phyloP scores from a whole-genome alignment of 2,113 vertebrate species.

The Chunga burmeisteri region DNA sequence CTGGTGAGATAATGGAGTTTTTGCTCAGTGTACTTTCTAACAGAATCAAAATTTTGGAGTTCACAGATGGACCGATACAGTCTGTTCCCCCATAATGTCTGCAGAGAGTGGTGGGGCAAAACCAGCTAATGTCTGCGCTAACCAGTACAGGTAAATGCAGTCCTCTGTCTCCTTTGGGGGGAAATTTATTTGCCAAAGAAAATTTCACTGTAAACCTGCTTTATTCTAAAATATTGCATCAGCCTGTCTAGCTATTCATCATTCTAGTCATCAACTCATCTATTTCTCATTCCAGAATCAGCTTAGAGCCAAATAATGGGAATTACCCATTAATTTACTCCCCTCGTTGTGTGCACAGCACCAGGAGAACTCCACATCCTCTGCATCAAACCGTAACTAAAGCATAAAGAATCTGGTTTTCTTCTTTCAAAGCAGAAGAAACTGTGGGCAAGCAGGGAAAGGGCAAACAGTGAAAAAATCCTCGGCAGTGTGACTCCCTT shows the following conservation, averaged over 20 bases:
- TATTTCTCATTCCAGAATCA: background rate
- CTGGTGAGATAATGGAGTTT: background rate
- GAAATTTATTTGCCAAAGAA: background rate
- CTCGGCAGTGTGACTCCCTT: background rate
- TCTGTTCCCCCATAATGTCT: background rate
- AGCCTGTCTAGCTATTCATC: background rate
- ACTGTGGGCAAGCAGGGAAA: background rate
- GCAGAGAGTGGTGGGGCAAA: background rate
- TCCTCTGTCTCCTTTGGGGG: background rate
- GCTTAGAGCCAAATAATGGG: background rate
- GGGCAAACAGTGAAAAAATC: background rate
- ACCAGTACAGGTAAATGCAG: background rate
- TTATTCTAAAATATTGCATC: background rate
- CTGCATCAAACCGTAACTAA: background rate
- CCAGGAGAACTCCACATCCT: background rate
- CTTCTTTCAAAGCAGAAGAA: background rate
- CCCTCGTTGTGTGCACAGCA: background rate
- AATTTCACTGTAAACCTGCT: background rate
- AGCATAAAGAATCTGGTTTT: background rate
- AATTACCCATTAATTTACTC: background rate
- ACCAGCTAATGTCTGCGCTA: background rate
- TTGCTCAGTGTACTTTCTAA: background rate
- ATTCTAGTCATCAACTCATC: background rate
- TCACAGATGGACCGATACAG: background rate
- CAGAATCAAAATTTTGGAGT: background rate